Percentiles rank a stretch among this genome's conserved stretches.
Conservation (phyloP, 2,113 vertebrate genomes). For the Zootoca vivipara region DNA sequence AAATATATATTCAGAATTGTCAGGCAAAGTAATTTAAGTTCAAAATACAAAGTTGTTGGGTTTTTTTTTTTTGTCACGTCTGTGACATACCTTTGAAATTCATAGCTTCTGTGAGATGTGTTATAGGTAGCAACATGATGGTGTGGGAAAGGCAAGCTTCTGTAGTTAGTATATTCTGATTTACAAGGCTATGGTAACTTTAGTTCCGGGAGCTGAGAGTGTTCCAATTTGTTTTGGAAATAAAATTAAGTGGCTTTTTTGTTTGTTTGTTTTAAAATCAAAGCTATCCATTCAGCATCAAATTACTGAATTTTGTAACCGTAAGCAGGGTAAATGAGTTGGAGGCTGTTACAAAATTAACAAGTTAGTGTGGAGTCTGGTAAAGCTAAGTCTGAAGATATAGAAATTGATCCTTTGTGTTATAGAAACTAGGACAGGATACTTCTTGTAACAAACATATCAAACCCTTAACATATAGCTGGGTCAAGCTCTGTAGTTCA, state of each 20-base stretch:
- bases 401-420: not conserved
- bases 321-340: no score
- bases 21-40: not conserved
- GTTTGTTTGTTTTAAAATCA: no score
- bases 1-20: not conserved
- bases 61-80: not conserved
- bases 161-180: not conserved
- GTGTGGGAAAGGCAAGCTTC: not conserved
- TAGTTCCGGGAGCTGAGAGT: not conserved
- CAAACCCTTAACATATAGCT: not conserved
- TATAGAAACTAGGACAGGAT: not conserved
- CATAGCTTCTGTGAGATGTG: not conserved
- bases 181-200: not conserved
- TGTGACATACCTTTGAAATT: not conserved
- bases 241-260: no score
- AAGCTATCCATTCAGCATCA: no score
- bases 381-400: not conserved
- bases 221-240: no score
- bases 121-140: not conserved
- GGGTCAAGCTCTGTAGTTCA: not conserved
- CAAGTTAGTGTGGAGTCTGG: not conserved
- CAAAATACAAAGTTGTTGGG: not conserved
- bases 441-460: not conserved
- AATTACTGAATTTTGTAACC: no score
- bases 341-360: not conserved